Evolutionary conservation across 2,888 invertebrate genomes (phyloP).

Genomic region (Trimorus sp.): DNA sequence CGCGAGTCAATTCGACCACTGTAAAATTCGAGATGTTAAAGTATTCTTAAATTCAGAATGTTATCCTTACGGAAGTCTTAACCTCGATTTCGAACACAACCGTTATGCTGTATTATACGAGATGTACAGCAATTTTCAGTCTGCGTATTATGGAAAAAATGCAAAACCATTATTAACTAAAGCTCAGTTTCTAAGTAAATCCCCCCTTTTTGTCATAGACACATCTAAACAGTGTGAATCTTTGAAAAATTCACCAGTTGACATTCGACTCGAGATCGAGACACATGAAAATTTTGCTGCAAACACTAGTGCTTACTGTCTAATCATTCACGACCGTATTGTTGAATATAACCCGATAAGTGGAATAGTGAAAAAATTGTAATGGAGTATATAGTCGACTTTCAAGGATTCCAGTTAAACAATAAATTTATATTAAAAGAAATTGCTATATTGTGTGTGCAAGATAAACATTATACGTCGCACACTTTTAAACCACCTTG

Average conservation of each 20-base stretch:
- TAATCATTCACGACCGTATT: conserved; percentile 34
- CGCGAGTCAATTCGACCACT: conserved; percentile 29
- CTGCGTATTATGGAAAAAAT: conserved; percentile 8
- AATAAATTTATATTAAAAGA: conserved; percentile 36
- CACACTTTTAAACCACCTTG: conserved; percentile 20
- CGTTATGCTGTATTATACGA: conserved; percentile 45
- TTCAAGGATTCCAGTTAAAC: conserved; percentile 23
- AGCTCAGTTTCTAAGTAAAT: conserved; percentile 6
- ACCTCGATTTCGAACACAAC: conserved; percentile 32
- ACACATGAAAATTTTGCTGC: conserved; percentile 33
- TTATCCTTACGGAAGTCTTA: conserved; percentile 16
- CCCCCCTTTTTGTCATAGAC: conserved; percentile 21
- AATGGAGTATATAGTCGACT: conserved; percentile 16
- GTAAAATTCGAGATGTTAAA: conserved; percentile 26
- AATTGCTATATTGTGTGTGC: background rate
- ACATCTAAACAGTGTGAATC: conserved; percentile 44
- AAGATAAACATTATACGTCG: conserved; percentile 8
- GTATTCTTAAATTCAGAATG: conserved; percentile 28
- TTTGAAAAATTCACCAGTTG: conserved; percentile 18
- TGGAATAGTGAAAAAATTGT: conserved; percentile 3
- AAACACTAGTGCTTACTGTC: conserved; percentile 30
- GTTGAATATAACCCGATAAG: conserved; percentile 22
- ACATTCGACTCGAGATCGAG: conserved; percentile 41
- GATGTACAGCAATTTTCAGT: conserved; percentile 52
- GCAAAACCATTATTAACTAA: conserved; percentile 16